A percentile compares a stretch with the other conserved stretches of the same genome.
phyloP scores from a whole-genome alignment of 2,113 vertebrate species.

The Thymallus thymallus region DNA sequence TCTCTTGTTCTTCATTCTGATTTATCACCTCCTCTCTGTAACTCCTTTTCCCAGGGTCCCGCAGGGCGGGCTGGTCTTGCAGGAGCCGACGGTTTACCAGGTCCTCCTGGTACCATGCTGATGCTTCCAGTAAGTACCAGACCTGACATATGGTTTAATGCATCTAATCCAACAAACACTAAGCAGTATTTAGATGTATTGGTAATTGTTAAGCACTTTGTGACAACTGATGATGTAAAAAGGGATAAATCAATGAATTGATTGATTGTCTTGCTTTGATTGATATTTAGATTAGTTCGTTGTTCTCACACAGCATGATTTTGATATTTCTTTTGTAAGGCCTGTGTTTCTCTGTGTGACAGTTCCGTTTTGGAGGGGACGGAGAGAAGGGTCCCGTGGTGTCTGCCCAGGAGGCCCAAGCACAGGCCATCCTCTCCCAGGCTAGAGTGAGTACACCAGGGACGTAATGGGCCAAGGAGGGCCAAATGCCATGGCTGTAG shows the following conservation, averaged over 20 bases:
- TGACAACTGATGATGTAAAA: no score
- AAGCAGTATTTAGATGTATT: no score
- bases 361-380: slow-evolving; percentile 95
- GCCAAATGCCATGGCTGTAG: slow-evolving; percentile 9
- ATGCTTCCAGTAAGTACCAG: slow-evolving; percentile 89
- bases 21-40: neutral
- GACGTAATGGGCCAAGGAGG: neutral
- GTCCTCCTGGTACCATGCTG: slow-evolving; percentile 92
- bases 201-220: no score
- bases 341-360: slow-evolving; percentile 11
- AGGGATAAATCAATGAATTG: no score
- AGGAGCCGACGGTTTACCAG: slow-evolving; percentile 92
- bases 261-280: no score
- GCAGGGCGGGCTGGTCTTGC: slow-evolving; percentile 91
- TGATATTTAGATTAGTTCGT: no score
- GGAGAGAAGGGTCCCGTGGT: slow-evolving; percentile 91
- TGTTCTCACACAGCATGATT: no score
- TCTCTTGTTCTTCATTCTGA: neutral
- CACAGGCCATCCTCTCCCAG: slow-evolving; percentile 96
- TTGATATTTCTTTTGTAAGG: neutral
- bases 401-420: slow-evolving; percentile 95
- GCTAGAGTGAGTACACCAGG: slow-evolving; percentile 84
- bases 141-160: no score
- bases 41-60: slow-evolving; percentile 77
- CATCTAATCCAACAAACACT: neutral